phyloP scores from a whole-genome alignment of 2,888 invertebrate species.

The Myopa tessellatipennis region DNA sequence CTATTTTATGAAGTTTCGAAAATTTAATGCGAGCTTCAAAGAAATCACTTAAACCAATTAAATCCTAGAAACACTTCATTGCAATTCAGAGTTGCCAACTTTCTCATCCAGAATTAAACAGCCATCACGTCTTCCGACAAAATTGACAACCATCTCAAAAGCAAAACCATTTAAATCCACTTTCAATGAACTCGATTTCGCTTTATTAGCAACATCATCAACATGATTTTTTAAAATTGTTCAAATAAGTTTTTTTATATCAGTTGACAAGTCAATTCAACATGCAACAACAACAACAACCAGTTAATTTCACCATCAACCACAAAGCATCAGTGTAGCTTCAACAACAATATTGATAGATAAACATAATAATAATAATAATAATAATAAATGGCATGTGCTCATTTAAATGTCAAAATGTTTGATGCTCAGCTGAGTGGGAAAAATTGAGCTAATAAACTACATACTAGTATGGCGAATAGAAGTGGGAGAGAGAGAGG shows the following conservation, averaged over 20 bases:
- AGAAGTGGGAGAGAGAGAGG: not conserved
- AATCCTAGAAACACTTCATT: too few species aligned
- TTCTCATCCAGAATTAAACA: too few species aligned
- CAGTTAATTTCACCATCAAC: not conserved
- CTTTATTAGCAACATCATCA: too few species aligned
- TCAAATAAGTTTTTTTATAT: not conserved
- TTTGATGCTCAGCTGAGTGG: not conserved
- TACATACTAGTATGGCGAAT: not conserved
- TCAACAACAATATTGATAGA: too few species aligned
- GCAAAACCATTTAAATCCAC: not conserved
- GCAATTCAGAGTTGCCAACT: too few species aligned
- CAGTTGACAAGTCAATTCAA: conserved; percentile 6
- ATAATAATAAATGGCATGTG: not conserved
- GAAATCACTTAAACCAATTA: too few species aligned
- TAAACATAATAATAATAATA: too few species aligned
- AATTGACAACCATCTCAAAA: not conserved
- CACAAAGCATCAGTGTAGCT: not conserved
- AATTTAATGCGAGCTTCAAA: too few species aligned
- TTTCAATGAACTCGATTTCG: conserved; percentile 1
- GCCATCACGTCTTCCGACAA: too few species aligned
- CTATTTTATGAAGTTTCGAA: too few species aligned
- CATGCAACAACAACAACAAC: not conserved
- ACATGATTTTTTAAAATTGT: not conserved
- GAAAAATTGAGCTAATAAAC: conserved; percentile 15
- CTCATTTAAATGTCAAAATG: not conserved